These are phyloP conservation scores for Nerophis lumbriciformis DNA, from an alignment of 2,113 vertebrate genomes.

Conservation along the genomic window DNA sequence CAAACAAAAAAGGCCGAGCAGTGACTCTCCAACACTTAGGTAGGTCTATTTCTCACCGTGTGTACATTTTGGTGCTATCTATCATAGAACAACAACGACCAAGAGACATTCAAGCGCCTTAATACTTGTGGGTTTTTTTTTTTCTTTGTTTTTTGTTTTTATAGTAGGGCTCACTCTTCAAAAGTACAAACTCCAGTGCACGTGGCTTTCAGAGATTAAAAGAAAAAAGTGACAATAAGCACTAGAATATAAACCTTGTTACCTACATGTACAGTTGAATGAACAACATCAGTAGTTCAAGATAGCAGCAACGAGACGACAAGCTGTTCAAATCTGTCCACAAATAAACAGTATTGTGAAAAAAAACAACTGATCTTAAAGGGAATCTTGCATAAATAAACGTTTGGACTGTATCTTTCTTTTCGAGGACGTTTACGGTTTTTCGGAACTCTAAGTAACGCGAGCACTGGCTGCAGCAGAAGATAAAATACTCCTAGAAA, in stretches of 20 bases:
- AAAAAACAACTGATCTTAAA: constrained; percentile 68
- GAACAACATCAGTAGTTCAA: constrained; percentile 70
- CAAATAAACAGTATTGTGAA: constrained; percentile 64
- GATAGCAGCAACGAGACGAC: constrained; percentile 73
- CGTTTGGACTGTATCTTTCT: constrained; percentile 62
- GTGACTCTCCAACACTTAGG: constrained; percentile 60
- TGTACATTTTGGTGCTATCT: constrained; percentile 71
- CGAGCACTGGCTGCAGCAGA: constrained; percentile 70
- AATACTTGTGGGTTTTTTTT: constrained; percentile 25
- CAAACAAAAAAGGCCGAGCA: constrained; percentile 58
- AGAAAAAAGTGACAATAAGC: constrained; percentile 56
- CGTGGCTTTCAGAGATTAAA: constrained; percentile 53
- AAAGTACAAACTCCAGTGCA: constrained; percentile 62
- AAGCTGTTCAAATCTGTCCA: constrained; percentile 67
- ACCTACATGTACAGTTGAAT: constrained; percentile 48
- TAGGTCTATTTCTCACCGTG: constrained; percentile 63
- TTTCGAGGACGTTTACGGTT: constrained; percentile 57
- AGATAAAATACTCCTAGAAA: constrained; percentile 72
- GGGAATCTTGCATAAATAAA: constrained; percentile 77
- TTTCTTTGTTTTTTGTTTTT: constrained; percentile 17
- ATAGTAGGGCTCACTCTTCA: constrained; percentile 66
- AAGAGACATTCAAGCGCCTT: constrained; percentile 70
- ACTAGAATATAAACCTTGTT: constrained; percentile 49
- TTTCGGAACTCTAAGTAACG: constrained; percentile 63
- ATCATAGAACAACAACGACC: constrained; percentile 67